Evolutionary conservation across 2,113 vertebrate species (phyloP).

Genomic region (Micronisus gabar): DNA sequence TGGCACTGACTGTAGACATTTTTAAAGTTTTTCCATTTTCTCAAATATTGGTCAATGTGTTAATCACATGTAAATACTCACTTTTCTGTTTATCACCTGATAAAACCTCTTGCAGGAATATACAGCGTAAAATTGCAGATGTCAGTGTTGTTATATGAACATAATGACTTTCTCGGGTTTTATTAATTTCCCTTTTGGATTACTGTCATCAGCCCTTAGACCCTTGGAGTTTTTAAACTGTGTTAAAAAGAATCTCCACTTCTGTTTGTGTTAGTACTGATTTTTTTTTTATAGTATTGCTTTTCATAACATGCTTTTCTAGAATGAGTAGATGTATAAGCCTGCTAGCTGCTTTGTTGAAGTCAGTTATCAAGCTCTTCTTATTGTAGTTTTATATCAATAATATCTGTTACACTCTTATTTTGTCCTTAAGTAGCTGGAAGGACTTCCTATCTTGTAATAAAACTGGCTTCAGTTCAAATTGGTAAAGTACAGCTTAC

Average conservation of each 20-base stretch:
- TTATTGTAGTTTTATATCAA: neutral
- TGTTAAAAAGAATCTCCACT: neutral
- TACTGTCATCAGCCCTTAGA: neutral
- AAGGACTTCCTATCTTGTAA: neutral
- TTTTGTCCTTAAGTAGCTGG: neutral
- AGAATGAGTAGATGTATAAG: neutral
- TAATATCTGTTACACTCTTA: neutral
- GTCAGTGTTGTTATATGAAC: neutral
- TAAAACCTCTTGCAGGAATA: neutral
- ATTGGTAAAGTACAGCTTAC: neutral
- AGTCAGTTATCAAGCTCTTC: neutral
- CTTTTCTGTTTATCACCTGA: neutral
- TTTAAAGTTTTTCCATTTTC: neutral
- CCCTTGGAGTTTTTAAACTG: neutral
- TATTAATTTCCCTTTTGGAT: neutral
- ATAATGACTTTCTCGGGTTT: neutral
- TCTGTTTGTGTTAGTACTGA: neutral
- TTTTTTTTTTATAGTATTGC: neutral
- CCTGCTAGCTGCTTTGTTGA: neutral
- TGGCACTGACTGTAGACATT: neutral
- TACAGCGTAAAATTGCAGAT: neutral
- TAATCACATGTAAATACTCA: neutral
- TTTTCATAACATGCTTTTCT: neutral
- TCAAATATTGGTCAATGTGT: neutral
- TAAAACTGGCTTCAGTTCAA: neutral